Base-by-base conservation (phyloP, 2,113 vertebrate genomes). In the Cariama cristata region DNA sequence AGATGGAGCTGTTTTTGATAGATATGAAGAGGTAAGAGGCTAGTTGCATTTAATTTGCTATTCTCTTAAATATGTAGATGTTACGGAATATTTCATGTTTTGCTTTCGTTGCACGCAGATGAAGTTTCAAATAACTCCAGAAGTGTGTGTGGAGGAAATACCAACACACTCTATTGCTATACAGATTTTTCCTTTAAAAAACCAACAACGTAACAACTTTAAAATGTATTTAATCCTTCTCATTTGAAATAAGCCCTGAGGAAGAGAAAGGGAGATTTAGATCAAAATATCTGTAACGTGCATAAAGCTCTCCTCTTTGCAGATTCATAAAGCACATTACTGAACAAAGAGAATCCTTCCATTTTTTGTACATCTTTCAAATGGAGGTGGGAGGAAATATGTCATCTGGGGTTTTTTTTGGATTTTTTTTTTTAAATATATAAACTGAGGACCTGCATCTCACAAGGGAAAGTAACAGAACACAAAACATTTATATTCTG, bases 1-100 rank as follows among this genome's bases (percentile, higher is more conserved):
- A 97, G 99, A 99, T 85, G 99, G 99, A 85, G 98, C 99, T 72
- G 97, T 98, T 91, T 99, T 99, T 74, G 99, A 99, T 97, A 98
- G 99, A 98, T 99, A 99, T 5, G 99, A 99, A 97, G 99, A 99
- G 99, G 99, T 99, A 99, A 99, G 97, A 69, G 44, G 30, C 76
- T 59, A 64, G 18, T 64, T 95, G 60, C 40, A n/a, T 89, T 93
- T 88, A 9, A 33, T 79, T 89, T 96, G 38, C 42, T 76, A 2
- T 67, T 93, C 77, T 83, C 38, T 67, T 91, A 58, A 88, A 73
- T 94, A 55, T 67, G 67, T 73, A 90, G 50, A 27, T 71, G 18
- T 69, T 89, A 63, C 32, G 45, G 63, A 79, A 33, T 82, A 82
- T 85, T 88, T 93, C 12, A 42, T 40, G 8, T 16, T 96, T 91